Evolutionary conservation across 2,888 invertebrate genomes (phyloP), one percentile per base, ranked within the genome.

Genomic region (Dolichopus griseipennis): DNA sequence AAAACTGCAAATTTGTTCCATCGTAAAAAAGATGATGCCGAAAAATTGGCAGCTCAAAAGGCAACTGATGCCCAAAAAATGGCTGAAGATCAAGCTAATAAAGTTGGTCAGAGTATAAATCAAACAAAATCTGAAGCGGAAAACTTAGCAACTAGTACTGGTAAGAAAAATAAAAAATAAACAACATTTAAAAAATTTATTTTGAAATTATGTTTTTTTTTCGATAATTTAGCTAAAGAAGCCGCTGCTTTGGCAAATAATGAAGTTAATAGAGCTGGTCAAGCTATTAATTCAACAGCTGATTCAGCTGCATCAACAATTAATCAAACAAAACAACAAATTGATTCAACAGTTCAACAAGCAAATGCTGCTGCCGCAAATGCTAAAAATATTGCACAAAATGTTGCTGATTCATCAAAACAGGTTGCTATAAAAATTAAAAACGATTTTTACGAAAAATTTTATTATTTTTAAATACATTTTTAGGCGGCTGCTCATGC

Each of bases 1-100:
- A 88, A 89, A 82, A 88, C 90, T 27, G 88, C 87, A 71, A 87
- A 86, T 67, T 83, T 90, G 72, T 88, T 90, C 80, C 86, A 88
- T 68, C 85, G 84, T 73, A 90, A 89, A 83, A 90, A 90, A 85
- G 88, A 88, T 76, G 90, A 90, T 75, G 87, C 84, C 0, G 86
- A 85, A 71, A 85, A 88, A 74, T 78, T 88, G 70, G 87, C 87
- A 1, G 78, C 83, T 41, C 88, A 89, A 77, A 88, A 86, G 77
- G 87, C 81, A 8, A 79, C 84, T 68, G 85, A 85, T 70, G 87
- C 87, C 0, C 85, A 86, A 66, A 85, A 87, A 71, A 81, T 87
- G 68, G 84, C 87, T 15, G 87, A 87, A 74, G 87, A 87, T 65
- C 87, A 88, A 77, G 85, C 85, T 70, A 84, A 85, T 78, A 87